These are phyloP conservation scores for Avahi laniger DNA, from an alignment of 2,797 vertebrate species.

Conservation along the genomic window DNA sequence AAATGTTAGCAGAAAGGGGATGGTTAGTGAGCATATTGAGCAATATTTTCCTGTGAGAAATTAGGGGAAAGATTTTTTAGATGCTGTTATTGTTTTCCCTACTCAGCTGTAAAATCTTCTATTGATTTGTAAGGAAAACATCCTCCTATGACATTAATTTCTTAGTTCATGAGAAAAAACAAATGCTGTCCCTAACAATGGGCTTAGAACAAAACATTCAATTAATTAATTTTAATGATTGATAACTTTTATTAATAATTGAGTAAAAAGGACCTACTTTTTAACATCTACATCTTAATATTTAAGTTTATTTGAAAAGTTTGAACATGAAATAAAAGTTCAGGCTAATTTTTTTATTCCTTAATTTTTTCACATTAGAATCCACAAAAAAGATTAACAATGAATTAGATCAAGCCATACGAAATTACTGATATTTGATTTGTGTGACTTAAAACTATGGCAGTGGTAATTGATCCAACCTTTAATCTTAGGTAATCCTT, in stretches of 20 bases:
- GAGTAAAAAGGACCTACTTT: neutral
- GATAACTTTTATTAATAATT: neutral
- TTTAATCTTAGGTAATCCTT: neutral
- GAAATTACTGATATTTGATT: neutral
- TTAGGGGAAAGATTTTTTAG: neutral
- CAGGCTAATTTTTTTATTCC: neutral
- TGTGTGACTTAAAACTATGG: neutral
- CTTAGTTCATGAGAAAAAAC: neutral
- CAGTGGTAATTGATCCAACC: neutral
- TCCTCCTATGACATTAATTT: neutral
- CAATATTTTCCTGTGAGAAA: neutral
- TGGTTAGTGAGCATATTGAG: neutral
- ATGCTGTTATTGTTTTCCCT: neutral
- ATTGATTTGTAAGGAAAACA: neutral
- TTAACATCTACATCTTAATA: neutral
- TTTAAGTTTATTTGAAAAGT: neutral
- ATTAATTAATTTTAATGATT: neutral
- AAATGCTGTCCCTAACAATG: neutral
- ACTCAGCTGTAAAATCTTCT: neutral
- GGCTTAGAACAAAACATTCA: neutral
- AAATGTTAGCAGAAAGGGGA: neutral
- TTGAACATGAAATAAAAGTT: neutral
- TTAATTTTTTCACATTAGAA: neutral
- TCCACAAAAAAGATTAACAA: neutral
- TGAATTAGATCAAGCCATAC: neutral